Conservation (phyloP, 2,888 invertebrate genomes). For the Dolichomitus sp. region DNA sequence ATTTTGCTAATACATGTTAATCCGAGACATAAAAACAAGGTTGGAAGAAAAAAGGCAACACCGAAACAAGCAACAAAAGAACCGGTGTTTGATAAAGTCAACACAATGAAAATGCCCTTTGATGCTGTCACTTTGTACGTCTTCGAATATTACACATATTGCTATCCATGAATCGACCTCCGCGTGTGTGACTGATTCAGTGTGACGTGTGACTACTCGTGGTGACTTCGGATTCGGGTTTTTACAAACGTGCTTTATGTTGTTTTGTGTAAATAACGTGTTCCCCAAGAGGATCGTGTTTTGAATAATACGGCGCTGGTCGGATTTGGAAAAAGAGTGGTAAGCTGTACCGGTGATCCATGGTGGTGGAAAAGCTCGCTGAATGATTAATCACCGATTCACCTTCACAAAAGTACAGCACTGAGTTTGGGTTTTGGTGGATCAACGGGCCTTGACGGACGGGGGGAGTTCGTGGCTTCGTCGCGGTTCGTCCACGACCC, state of each 20-base stretch:
- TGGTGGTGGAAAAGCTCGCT: neutral
- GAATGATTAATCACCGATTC: conserved; percentile 1
- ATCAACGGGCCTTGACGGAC: conserved; percentile 16
- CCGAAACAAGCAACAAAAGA: neutral
- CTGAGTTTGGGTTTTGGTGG: conserved; percentile 20
- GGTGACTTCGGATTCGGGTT: neutral
- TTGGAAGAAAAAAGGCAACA: neutral
- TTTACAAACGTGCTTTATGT: conserved; percentile 17
- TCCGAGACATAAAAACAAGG: neutral
- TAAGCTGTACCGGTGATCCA: neutral
- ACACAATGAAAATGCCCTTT: conserved; percentile 3
- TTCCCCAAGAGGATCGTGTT: neutral
- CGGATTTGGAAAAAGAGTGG: neutral
- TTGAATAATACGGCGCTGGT: neutral
- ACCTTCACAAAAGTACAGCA: neutral
- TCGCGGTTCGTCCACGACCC: conserved; percentile 27
- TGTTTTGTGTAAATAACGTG: conserved; percentile 8
- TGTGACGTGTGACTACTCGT: conserved; percentile 19
- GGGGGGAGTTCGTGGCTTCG: conserved; percentile 36
- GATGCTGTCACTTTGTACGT: neutral
- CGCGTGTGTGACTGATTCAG: conserved; percentile 24
- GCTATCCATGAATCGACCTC: neutral
- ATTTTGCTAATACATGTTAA: neutral
- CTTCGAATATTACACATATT: conserved; percentile 25
- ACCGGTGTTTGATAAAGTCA: neutral